Evolutionary conservation across 2,888 invertebrate species (phyloP).

Genomic region (Belgica antarctica): DNA sequence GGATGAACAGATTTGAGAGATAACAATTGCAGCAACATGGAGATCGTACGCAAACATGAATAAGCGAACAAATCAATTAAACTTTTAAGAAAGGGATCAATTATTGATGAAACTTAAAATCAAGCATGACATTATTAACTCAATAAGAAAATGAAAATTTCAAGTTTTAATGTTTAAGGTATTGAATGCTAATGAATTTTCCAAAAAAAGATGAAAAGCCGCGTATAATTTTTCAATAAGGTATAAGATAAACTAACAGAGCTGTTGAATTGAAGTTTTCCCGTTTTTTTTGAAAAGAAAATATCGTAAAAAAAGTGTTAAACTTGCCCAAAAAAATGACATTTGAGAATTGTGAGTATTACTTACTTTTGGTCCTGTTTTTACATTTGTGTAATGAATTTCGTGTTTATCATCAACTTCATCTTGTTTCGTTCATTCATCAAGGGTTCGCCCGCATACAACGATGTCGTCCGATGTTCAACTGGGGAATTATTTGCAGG

Average conservation of each 20-base stretch:
- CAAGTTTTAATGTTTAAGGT: slow-evolving; percentile 34
- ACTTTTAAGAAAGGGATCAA: slow-evolving; percentile 41
- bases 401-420: too few relatives aligned
- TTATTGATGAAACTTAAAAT: slow-evolving; percentile 28
- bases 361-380: too few relatives aligned
- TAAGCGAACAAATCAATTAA: slow-evolving; percentile 33
- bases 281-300: slow-evolving; percentile 38
- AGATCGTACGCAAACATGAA: too few relatives aligned
- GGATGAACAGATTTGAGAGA: too few relatives aligned
- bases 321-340: slow-evolving; percentile 38
- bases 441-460: too few relatives aligned
- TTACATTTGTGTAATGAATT: too few relatives aligned
- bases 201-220: too few relatives aligned
- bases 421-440: too few relatives aligned
- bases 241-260: slow-evolving; percentile 22
- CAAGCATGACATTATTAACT: background rate
- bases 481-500: too few relatives aligned
- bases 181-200: slow-evolving; percentile 30
- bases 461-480: too few relatives aligned
- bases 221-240: slow-evolving; percentile 39
- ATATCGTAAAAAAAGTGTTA: slow-evolving; percentile 42
- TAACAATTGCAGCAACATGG: too few relatives aligned
- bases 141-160: background rate
- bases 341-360: too few relatives aligned
- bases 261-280: slow-evolving; percentile 43